Base-by-base conservation (phyloP, 2,113 vertebrate species). In the Daphoenositta chrysoptera region DNA sequence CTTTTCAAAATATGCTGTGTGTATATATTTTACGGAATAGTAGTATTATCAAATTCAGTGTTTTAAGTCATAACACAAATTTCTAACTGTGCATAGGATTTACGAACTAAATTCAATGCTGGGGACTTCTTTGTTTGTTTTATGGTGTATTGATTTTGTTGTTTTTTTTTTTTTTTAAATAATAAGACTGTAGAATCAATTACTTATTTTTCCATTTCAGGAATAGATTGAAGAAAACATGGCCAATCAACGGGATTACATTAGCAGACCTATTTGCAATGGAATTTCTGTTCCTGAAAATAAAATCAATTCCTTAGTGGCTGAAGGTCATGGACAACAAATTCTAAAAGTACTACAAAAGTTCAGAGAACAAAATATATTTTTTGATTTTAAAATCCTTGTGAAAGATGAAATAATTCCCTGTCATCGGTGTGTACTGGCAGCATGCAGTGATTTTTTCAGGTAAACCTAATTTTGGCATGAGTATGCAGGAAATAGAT, bases 371-470 rank as follows among this genome's bases (percentile, higher is more conserved):
- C 98, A 98, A 93, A 98, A 98, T 78, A 88, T 98, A 93, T 98
- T 99, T 97, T 99, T 99, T 97, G 99, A 99, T 96, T 99, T 99
- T 96, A 98, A 98, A 94, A 98, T 99, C 92, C 97, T 98, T 35
- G 98, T 99, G 83, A 98, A 98, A 96, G 99, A 98, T 63, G 98
- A 98, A 94, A 98, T 93, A 66, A 98, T 99, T 73, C 98, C 98
- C 28, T 99, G 99, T 89, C 99, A 99, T 94, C 98, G 99, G 81
- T 99, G 99, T 96, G 99, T 99, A 83, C 98, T 99, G 82, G 99
- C 99, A 44, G 99, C 99, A 8, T 99, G 99, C 97, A 99, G 99
- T 97, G 99, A 99, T 97, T 99, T 99, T 98, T 99, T 99, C 98
- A 99, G 99, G 99, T 99, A 98, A 94, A 93, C 21, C 23, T 89